phyloP scores from a whole-genome alignment of 1,140 invertebrate species.

The Branchinecta lynchi region DNA sequence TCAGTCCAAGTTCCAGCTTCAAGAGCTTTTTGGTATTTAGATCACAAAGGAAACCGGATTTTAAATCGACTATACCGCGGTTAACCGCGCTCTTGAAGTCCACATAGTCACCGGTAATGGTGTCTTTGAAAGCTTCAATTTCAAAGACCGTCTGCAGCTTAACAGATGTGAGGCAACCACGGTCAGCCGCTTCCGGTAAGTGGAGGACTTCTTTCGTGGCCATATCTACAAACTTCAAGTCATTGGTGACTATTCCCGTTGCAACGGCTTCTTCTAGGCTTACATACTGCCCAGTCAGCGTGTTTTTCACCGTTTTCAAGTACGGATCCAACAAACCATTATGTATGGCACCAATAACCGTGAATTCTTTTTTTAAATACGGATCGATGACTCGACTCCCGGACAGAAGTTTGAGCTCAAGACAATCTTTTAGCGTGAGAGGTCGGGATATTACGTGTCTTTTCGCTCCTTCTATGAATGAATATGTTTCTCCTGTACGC shows the following conservation, averaged over 20 bases:
- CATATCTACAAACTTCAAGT: constrained; percentile 52
- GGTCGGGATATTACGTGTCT: constrained; percentile 68
- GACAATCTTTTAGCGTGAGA: constrained; percentile 70
- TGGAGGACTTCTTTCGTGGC: constrained; percentile 49
- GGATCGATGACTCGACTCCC: constrained; percentile 63
- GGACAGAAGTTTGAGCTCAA: constrained; percentile 62
- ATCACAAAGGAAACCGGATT: constrained; percentile 54
- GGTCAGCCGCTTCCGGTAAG: constrained; percentile 61
- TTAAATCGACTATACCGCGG: constrained; percentile 57
- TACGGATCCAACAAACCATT: constrained; percentile 71
- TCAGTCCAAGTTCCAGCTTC: constrained; percentile 41
- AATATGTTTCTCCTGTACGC: constrained; percentile 60
- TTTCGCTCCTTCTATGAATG: constrained; percentile 58
- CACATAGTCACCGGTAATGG: constrained; percentile 58
- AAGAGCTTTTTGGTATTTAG: constrained; percentile 54
- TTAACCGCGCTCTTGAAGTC: constrained; percentile 70
- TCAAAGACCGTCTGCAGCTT: constrained; percentile 76
- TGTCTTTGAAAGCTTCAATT: constrained; percentile 76
- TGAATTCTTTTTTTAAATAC: constrained; percentile 51
- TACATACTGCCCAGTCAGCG: constrained; percentile 55
- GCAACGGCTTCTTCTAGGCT: constrained; percentile 68
- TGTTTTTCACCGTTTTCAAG: constrained; percentile 65
- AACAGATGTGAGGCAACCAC: constrained; percentile 72
- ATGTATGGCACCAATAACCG: constrained; percentile 64
- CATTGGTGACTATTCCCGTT: constrained; percentile 54